These are phyloP conservation scores for Platygyra sinensis DNA, from an alignment of 64 coral and sea anemone species.

Conservation along the genomic window DNA sequence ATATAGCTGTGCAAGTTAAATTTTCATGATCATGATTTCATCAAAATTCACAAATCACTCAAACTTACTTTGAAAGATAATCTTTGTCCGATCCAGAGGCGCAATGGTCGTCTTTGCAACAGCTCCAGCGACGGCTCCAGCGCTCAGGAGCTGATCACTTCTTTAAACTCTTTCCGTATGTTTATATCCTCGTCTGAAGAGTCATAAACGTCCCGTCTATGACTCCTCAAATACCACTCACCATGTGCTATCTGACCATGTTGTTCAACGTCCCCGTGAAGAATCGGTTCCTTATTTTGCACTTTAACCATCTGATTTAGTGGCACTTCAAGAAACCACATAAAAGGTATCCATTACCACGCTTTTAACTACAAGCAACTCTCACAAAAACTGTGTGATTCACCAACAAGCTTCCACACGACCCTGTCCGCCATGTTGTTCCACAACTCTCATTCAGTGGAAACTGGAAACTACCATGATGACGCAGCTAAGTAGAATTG, in stretches of 20 bases:
- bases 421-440: constrained; percentile 8
- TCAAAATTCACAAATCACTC: background rate
- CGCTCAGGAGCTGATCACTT: constrained; percentile 90
- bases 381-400: background rate
- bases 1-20: no score
- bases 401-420: background rate
- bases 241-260: constrained; percentile 92
- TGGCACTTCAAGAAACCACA: background rate
- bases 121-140: constrained; percentile 96
- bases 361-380: background rate
- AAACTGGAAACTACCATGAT: constrained; percentile 24
- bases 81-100: constrained; percentile 95
- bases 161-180: constrained; percentile 67
- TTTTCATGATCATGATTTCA: background rate
- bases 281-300: constrained; percentile 51
- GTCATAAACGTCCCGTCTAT: constrained; percentile 46
- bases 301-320: constrained; percentile 70
- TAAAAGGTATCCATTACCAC: background rate
- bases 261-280: constrained; percentile 86
- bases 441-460: background rate
- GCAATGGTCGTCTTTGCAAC: constrained; percentile 99
- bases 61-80: constrained; percentile 99
- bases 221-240: constrained; percentile 85
- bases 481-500: background rate
- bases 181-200: constrained; percentile 17